Conservation (phyloP, 2,797 vertebrate species). For the Smutsia temminckii region DNA sequence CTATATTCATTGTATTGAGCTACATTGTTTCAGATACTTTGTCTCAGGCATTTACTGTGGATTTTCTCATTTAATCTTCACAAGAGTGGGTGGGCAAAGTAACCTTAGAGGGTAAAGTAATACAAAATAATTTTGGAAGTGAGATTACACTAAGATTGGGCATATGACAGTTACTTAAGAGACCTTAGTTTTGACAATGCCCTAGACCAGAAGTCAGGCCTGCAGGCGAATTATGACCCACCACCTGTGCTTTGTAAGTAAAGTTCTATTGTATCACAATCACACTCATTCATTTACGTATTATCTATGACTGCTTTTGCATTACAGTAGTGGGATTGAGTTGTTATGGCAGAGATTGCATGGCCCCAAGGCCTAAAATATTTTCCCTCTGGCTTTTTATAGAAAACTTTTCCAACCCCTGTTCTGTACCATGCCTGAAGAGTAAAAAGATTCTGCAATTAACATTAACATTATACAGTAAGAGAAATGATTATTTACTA, state of each 20-base stretch:
- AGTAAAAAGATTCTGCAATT: neutral
- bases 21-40: neutral
- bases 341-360: neutral
- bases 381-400: neutral
- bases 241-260: neutral
- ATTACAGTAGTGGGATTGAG: neutral
- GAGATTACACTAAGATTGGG: neutral
- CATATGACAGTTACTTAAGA: neutral
- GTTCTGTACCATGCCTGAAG: neutral
- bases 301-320: neutral
- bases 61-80: conserved; percentile 1
- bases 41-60: neutral
- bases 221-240: neutral
- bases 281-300: neutral
- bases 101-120: neutral
- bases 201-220: neutral
- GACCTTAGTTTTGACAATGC: neutral
- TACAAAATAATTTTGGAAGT: neutral
- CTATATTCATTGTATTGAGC: neutral
- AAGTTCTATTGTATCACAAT: neutral
- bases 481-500: neutral
- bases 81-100: neutral
- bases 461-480: neutral
- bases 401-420: neutral
- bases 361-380: neutral